Evolutionary conservation across 2,797 vertebrate species (phyloP).

Genomic region (Pterois miles): DNA sequence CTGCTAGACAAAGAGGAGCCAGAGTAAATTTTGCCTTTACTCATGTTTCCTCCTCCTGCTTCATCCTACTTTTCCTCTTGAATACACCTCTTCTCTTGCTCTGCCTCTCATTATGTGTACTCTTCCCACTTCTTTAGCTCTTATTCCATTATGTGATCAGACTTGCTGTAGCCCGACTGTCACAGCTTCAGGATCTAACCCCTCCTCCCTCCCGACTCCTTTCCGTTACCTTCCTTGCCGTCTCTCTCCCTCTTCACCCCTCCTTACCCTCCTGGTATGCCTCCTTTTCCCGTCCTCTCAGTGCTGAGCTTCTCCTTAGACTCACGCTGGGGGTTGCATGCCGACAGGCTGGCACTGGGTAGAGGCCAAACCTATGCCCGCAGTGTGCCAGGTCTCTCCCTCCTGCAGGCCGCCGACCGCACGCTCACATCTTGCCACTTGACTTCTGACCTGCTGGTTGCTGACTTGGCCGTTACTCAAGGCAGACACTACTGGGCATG

Average conservation of each 20-base stretch:
- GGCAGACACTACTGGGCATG: conserved; percentile 98
- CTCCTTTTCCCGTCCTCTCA: conserved; percentile 55
- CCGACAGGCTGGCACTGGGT: conserved; percentile 93
- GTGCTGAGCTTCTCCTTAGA: conserved; percentile 96
- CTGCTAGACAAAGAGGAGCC: neutral
- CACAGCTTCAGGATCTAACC: conserved; percentile 30
- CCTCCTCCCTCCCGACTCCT: conserved; percentile 26
- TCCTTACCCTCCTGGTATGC: neutral
- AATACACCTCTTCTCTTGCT: conserved; percentile 34
- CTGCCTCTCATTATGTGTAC: conserved; percentile 24
- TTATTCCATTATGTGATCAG: conserved; percentile 8
- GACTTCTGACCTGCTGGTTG: conserved; percentile 94
- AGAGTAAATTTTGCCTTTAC: neutral
- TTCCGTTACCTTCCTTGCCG: conserved; percentile 3
- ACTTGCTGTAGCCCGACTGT: conserved; percentile 10
- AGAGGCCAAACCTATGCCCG: conserved; percentile 95
- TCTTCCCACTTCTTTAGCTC: conserved; percentile 1
- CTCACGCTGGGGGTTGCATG: conserved; percentile 93
- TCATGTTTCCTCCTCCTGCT: neutral
- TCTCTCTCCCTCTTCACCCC: conserved; percentile 4
- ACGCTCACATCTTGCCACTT: conserved; percentile 94
- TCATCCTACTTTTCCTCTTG: conserved; percentile 12
- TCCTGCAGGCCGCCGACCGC: conserved; percentile 92
- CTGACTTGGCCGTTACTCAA: conserved; percentile 92
- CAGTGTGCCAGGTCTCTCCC: conserved; percentile 92